A percentile compares a stretch with the other conserved stretches of the same genome.
These are phyloP conservation scores for Hydrotaea cyrtoneurina DNA, from an alignment of 2,888 invertebrate genomes.

Conservation along the genomic window DNA sequence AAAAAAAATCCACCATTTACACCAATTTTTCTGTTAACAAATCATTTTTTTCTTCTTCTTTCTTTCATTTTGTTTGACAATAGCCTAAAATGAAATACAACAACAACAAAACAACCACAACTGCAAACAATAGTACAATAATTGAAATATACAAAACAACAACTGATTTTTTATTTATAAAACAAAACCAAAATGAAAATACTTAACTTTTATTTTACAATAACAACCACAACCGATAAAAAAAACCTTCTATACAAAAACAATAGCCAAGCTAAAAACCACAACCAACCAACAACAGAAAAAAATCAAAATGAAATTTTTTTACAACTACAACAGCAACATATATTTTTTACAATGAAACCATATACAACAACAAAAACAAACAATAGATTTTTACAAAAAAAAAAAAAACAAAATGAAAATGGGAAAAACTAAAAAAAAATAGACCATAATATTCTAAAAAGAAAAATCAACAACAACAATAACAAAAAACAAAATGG, in stretches of 20 bases:
- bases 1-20: conserved; percentile 7
- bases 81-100: conserved; percentile 58
- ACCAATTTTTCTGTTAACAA: neutral
- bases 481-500: conserved; percentile 32
- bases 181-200: no score
- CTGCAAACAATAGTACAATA: conserved; percentile 67
- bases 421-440: conserved; percentile 44
- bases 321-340: conserved; percentile 58
- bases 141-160: conserved; percentile 63
- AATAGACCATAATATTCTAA: conserved; percentile 51
- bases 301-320: conserved; percentile 63
- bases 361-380: conserved; percentile 52
- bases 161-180: conserved; percentile 56
- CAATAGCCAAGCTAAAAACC: conserved; percentile 63
- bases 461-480: neutral
- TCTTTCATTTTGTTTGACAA: conserved; percentile 51
- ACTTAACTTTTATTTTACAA: conserved; percentile 53
- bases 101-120: conserved; percentile 42
- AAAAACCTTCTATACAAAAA: conserved; percentile 51
- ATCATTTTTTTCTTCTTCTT: neutral
- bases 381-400: conserved; percentile 39
- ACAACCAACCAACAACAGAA: conserved; percentile 33
- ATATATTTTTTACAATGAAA: conserved; percentile 67
- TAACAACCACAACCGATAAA: conserved; percentile 47
- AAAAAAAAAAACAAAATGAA: conserved; percentile 41